Evolutionary conservation across 2,888 invertebrate genomes (phyloP).

Genomic region (Branchellion lobata): DNA sequence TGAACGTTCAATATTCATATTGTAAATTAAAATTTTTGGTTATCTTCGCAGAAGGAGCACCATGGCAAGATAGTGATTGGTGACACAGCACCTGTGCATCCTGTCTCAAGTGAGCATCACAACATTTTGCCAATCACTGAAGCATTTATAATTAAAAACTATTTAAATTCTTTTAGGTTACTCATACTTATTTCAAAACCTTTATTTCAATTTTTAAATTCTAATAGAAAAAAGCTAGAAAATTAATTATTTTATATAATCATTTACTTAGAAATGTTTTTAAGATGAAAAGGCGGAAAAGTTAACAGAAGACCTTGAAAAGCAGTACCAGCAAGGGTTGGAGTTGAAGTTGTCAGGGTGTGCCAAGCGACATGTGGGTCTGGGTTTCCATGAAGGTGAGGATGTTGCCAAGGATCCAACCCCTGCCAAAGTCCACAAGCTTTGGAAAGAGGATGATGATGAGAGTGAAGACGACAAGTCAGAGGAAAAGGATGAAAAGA

Average conservation of each 20-base stretch:
- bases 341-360: conserved; percentile 56
- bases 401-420: conserved; percentile 1
- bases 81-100: conserved; percentile 52
- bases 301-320: conserved; percentile 54
- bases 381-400: conserved; percentile 55
- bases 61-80: conserved; percentile 59
- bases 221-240: no score
- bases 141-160: no score
- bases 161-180: background rate
- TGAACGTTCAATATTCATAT: background rate
- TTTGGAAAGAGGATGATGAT: background rate
- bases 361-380: conserved; percentile 56
- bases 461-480: background rate
- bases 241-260: no score
- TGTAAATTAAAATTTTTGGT: background rate
- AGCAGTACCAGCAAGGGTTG: conserved; percentile 58
- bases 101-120: conserved; percentile 35
- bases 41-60: conserved; percentile 56
- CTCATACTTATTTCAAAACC: background rate
- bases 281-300: conserved; percentile 49
- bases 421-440: background rate
- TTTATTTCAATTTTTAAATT: conserved; percentile 1
- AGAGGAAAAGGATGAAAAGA: background rate
- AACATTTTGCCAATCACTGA: background rate
- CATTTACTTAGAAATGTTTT: background rate